These are phyloP conservation scores for Pseudomyrmex gracilis DNA, from an alignment of 1,140 invertebrate genomes.

Conservation along the genomic window DNA sequence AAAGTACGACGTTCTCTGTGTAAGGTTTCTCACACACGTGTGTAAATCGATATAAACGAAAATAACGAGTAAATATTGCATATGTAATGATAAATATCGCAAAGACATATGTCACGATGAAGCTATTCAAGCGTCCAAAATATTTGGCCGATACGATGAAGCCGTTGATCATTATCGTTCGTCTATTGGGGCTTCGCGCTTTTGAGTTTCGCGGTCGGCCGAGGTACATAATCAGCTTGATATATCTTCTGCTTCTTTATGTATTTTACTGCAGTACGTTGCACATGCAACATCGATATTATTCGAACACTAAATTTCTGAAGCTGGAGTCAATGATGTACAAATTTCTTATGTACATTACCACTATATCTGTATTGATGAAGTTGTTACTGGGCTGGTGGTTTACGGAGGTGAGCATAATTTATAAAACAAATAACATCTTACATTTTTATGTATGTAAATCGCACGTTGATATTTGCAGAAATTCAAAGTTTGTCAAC, in stretches of 20 bases:
- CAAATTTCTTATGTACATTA: background rate
- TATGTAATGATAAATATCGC: background rate
- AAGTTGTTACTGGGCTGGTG: slow-evolving; percentile 22
- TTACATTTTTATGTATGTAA: too few species aligned
- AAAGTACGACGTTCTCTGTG: background rate
- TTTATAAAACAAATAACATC: too few species aligned
- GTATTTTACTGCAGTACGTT: background rate
- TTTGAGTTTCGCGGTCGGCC: background rate
- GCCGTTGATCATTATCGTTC: background rate
- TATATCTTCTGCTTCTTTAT: slow-evolving; percentile 12
- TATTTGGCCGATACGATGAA: background rate
- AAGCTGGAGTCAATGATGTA: background rate
- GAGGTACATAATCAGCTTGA: slow-evolving; percentile 2
- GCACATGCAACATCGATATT: background rate
- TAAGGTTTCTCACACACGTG: background rate
- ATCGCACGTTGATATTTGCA: background rate
- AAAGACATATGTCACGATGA: background rate
- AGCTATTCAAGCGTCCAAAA: slow-evolving; percentile 7
- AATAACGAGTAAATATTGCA: background rate
- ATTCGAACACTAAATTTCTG: background rate
- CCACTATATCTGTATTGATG: background rate
- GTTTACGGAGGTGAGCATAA: slow-evolving; percentile 46
- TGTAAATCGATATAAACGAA: background rate
- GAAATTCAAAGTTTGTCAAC: slow-evolving; percentile 7
- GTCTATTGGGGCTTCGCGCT: background rate